These are phyloP conservation scores for Phocoena phocoena DNA, from an alignment of 2,113 vertebrate species.

Conservation along the genomic window DNA sequence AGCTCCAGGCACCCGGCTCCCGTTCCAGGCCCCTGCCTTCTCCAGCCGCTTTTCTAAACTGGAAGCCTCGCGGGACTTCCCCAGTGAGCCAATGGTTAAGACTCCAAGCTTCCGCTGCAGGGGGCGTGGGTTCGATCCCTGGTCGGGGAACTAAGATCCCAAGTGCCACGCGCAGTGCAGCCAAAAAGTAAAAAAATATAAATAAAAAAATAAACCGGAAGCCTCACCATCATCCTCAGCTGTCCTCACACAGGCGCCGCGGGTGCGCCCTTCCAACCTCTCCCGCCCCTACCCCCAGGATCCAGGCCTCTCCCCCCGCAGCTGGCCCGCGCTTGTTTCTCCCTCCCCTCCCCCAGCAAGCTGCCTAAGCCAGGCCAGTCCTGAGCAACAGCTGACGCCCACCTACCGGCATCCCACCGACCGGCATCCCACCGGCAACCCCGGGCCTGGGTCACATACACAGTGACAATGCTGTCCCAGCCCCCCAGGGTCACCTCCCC, in stretches of 20 bases:
- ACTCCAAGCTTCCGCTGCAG: neutral
- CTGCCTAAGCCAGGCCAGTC: neutral
- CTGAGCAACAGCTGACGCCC: neutral
- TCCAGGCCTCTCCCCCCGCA: neutral
- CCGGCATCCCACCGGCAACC: fast-evolving
- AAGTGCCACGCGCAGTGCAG: neutral
- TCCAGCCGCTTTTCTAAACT: neutral
- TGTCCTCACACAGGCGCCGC: neutral
- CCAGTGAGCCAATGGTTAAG: neutral
- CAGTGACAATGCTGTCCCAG: no score
- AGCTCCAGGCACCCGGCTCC: neutral
- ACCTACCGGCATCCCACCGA: no score
- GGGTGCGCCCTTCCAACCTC: neutral
- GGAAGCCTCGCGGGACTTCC: neutral
- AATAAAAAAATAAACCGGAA: no score
- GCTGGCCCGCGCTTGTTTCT: no score
- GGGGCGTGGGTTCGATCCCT: no score
- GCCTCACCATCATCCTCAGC: no score
- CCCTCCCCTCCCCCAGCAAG: neutral
- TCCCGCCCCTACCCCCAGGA: fast-evolving
- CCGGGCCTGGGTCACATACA: neutral
- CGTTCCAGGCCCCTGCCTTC: neutral
- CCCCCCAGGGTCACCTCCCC: neutral
- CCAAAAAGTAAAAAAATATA: no score
- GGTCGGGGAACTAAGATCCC: neutral